phyloP scores from a whole-genome alignment of 2,888 invertebrate genomes.

The Patella ulyssiponensis region DNA sequence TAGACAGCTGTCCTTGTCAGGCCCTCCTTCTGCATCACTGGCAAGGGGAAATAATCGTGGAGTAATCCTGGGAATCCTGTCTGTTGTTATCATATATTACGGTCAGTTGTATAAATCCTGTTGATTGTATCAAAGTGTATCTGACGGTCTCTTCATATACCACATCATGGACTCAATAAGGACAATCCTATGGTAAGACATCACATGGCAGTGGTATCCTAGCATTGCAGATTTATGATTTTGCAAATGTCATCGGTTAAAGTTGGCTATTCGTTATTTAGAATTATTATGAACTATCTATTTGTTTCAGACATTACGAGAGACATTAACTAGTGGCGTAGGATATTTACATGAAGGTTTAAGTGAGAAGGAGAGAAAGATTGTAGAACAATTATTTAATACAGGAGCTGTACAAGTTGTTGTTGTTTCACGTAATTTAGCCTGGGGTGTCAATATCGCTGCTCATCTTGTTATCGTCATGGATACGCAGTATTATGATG shows the following conservation, averaged over 20 bases:
- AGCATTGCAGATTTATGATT: too few species aligned
- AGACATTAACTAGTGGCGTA: conserved; percentile 94
- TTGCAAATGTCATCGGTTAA: too few species aligned
- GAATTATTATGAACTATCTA: neutral
- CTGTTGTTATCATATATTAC: too few species aligned
- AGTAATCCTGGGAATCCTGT: too few species aligned
- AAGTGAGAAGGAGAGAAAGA: conserved; percentile 84
- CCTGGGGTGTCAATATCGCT: conserved; percentile 90
- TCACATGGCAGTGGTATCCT: too few species aligned
- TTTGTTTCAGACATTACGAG: conserved; percentile 82
- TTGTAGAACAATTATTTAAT: conserved; percentile 94
- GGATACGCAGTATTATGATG: conserved; percentile 94
- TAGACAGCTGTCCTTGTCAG: too few species aligned
- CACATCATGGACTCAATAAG: too few species aligned
- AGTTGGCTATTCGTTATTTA: too few species aligned
- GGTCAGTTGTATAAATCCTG: neutral
- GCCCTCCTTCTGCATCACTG: too few species aligned
- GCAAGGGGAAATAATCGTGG: too few species aligned
- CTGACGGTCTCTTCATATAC: too few species aligned
- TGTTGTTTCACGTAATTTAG: conserved; percentile 91
- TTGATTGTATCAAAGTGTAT: neutral
- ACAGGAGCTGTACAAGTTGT: conserved; percentile 91
- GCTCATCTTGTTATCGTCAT: conserved; percentile 96
- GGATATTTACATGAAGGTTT: conserved; percentile 98
- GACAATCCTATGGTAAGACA: too few species aligned